Percentiles rank a stretch among this genome's conserved stretches.
Evolutionary conservation across 2,113 vertebrate species (phyloP).

Genomic region (Penelope pileata): DNA sequence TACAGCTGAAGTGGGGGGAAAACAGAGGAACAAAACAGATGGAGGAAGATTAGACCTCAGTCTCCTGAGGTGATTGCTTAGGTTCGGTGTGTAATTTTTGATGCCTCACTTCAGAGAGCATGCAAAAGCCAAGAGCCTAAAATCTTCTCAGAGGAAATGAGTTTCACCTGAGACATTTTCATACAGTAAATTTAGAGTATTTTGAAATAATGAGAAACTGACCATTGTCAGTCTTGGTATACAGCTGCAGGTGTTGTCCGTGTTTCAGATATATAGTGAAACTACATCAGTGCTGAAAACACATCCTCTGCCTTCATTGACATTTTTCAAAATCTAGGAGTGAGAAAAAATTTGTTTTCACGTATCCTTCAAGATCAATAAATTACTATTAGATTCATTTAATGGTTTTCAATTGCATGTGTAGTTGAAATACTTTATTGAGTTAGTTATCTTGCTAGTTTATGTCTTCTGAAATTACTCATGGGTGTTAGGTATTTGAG

Average conservation of each 20-base stretch:
- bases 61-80: not conserved
- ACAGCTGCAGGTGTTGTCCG: accelerated
- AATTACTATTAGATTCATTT: not conserved
- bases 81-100: not conserved
- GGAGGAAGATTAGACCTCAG: not conserved
- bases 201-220: not conserved
- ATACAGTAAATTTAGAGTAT: not conserved
- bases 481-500: not conserved
- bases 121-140: not conserved
- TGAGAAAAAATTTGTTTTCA: not conserved
- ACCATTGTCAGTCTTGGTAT: not conserved
- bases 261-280: not conserved
- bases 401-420: not conserved
- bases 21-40: not conserved
- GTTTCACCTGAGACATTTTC: not conserved
- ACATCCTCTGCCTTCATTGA: not conserved
- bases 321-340: not conserved
- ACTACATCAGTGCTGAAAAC: not conserved
- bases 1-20: not conserved
- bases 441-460: not conserved
- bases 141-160: not conserved
- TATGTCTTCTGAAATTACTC: not conserved
- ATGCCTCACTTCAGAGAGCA: not conserved
- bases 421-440: not conserved
- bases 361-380: not conserved